Base-by-base conservation (phyloP, 2,797 vertebrate species). In the Micropoecilia bifurca region DNA sequence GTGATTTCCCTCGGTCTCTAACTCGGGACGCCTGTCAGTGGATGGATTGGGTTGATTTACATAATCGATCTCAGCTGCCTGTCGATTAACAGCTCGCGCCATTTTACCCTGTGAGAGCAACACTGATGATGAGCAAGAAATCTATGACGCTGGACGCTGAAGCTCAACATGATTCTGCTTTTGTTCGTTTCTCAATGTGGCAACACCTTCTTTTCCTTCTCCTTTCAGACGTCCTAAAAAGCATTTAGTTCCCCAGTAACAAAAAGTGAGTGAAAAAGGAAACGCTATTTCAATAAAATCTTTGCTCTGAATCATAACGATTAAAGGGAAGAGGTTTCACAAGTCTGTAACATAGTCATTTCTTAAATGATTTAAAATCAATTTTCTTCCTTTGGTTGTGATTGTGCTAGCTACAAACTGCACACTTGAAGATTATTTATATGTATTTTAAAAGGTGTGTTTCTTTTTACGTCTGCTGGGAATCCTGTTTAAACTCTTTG, bases 51-150 rank as follows among this genome's bases (percentile, higher is more conserved):
- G 68, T 33, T 30, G 22, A 50, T 80, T 80, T 3, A 76, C 68
- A 46, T 76, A 76, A 36, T 80, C 74, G 6, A 80, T 72, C n/a
- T 72, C 74, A 33, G 48, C 7, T 25, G 16, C 33, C 4, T 76
- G n/a, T 50, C 3, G 16, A 20, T 41, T 33, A 47, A 28, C 8
- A 39, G 2, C 43, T 76, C n/a, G 45, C 7, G 12, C 78, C 78
- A 80, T 80, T 8, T 53, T 43, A 79, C 9, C 45, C 13, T 30
- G 22, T 5, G 2, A 18, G 36, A 4, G 33, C 5, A 14, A 10
- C 16, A 33, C 25, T 73, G 43, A 4, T 9, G 12, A 39, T 22
- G 46, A 9, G 47, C 71, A 66, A 10, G 41, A 39, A 14, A n/a
- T 43, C 6, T 41, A 2, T 30, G 63, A n/a, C n/a, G n/a, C n/a